Evolutionary conservation across 2,888 invertebrate species (phyloP).

Genomic region (Eupelmus urozonus): DNA sequence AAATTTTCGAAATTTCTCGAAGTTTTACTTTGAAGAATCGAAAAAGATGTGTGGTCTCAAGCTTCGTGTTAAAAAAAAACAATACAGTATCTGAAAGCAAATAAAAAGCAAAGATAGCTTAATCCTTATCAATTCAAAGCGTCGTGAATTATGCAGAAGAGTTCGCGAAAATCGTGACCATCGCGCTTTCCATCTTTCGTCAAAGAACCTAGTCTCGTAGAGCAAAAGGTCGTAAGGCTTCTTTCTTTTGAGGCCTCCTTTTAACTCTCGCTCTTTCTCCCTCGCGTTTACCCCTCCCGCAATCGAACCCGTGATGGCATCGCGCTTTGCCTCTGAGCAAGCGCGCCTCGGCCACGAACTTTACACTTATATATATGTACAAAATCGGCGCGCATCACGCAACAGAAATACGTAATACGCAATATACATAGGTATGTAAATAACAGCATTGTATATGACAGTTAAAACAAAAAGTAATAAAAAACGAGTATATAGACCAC

Average conservation of each 20-base stretch:
- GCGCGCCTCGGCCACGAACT: conserved; percentile 22
- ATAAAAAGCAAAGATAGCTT: too few species aligned
- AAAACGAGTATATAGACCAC: conserved; percentile 44
- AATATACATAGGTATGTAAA: conserved; percentile 60
- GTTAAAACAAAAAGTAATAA: conserved; percentile 32
- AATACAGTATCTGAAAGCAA: background rate
- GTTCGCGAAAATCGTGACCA: too few species aligned
- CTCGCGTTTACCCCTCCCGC: background rate
- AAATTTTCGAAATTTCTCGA: too few species aligned
- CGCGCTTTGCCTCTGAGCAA: conserved; percentile 47
- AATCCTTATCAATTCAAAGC: too few species aligned
- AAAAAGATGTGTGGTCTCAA: too few species aligned
- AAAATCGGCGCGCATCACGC: conserved; percentile 52
- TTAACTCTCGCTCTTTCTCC: conserved; percentile 10
- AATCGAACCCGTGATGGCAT: conserved; percentile 58
- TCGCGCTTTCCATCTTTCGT: background rate
- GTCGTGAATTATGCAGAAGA: too few species aligned
- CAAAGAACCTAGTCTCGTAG: background rate
- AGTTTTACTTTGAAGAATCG: too few species aligned
- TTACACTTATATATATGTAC: conserved; percentile 57
- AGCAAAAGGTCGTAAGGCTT: background rate
- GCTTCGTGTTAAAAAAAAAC: too few species aligned
- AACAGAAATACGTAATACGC: conserved; percentile 62
- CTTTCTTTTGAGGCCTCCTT: background rate
- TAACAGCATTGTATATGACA: conserved; percentile 48